Conservation (phyloP, 2,888 invertebrate species). For the Galerucella pusilla region DNA sequence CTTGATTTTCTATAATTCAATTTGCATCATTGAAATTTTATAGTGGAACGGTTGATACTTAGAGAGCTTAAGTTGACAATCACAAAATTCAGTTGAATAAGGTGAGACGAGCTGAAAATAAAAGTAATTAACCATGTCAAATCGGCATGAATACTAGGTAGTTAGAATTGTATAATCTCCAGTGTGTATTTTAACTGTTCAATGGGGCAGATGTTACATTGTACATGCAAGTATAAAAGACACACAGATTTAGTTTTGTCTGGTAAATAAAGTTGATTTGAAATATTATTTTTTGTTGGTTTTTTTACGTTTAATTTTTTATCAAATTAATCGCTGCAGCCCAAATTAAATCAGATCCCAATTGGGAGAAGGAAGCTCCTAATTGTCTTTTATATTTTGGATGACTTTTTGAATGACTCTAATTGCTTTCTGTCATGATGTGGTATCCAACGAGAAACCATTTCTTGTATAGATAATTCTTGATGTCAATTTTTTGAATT, state of each 20-base stretch:
- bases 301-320: too few species aligned
- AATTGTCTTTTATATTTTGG: too few species aligned
- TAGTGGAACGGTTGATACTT: background rate
- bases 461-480: too few species aligned
- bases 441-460: too few species aligned
- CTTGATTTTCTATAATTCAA: background rate
- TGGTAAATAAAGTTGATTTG: background rate
- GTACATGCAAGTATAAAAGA: background rate
- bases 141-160: slow-evolving; percentile 33
- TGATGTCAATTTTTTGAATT: too few species aligned
- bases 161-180: slow-evolving; percentile 25
- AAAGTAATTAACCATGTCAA: slow-evolving; percentile 38
- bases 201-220: slow-evolving; percentile 11
- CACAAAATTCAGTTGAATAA: slow-evolving; percentile 3
- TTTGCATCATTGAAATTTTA: background rate
- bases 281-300: background rate
- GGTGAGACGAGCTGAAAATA: slow-evolving; percentile 22
- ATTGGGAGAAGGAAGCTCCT: too few species aligned
- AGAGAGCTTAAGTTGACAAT: background rate
- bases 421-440: too few species aligned
- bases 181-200: background rate
- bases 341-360: too few species aligned
- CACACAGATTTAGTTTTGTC: background rate
- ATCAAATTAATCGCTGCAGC: too few species aligned
- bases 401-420: too few species aligned